phyloP scores from a whole-genome alignment of 2,797 vertebrate genomes.

The Acanthurus tractus region DNA sequence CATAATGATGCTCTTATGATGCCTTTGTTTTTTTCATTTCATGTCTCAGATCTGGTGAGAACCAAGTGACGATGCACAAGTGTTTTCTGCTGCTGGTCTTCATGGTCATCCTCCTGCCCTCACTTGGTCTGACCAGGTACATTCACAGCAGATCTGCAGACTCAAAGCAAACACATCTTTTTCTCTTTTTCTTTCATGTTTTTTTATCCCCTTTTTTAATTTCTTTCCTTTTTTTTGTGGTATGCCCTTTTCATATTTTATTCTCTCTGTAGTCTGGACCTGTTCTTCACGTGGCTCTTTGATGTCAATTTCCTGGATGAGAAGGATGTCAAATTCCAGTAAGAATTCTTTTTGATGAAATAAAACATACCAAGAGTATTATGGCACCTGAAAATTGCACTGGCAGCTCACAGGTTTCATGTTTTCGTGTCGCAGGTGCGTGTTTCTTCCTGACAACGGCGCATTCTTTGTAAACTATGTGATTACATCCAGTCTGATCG shows the following conservation, averaged over 20 bases:
- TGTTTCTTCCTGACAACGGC: constrained; percentile 96
- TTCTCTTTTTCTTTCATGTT: background rate
- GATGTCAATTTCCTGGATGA: constrained; percentile 93
- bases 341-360: constrained; percentile 73
- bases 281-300: constrained; percentile 98
- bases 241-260: constrained; percentile 21
- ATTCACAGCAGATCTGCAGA: constrained; percentile 1
- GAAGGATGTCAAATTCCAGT: constrained; percentile 94
- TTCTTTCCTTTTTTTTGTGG: background rate
- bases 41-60: constrained; percentile 90
- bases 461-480: constrained; percentile 98
- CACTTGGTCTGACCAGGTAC: constrained; percentile 95
- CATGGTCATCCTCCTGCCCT: constrained; percentile 97
- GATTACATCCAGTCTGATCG: constrained; percentile 93
- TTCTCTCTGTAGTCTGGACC: constrained; percentile 87
- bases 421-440: constrained; percentile 86
- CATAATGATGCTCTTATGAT: background rate
- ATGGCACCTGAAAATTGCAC: background rate
- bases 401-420: background rate
- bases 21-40: background rate
- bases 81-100: constrained; percentile 96
- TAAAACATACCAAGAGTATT: background rate
- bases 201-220: background rate
- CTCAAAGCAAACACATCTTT: background rate
- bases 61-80: constrained; percentile 96